These are phyloP conservation scores for Nowickia ferox DNA, from an alignment of 2,888 invertebrate species.

Conservation along the genomic window DNA sequence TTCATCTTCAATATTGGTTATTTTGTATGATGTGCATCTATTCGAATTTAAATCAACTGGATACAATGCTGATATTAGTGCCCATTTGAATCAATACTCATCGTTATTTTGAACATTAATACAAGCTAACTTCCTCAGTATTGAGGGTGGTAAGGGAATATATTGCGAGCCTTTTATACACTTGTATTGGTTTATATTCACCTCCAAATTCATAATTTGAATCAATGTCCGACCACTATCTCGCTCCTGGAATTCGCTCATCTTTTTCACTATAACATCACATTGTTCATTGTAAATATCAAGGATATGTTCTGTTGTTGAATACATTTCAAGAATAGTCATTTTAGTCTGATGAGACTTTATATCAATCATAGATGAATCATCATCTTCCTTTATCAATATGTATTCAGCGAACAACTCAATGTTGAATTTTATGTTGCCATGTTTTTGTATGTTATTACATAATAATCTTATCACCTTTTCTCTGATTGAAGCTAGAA, in stretches of 20 bases:
- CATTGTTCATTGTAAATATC: constrained; percentile 1
- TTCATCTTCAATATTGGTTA: no score
- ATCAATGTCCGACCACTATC: not conserved
- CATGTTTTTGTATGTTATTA: not conserved
- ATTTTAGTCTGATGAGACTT: not conserved
- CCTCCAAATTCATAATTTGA: not conserved
- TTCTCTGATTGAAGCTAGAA: not conserved
- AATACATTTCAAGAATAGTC: not conserved
- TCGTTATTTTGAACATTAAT: no score
- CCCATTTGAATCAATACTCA: no score
- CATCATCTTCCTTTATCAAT: constrained; percentile 7
- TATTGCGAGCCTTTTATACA: not conserved
- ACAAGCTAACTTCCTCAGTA: no score
- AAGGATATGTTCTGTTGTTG: not conserved
- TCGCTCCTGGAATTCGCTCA: not conserved
- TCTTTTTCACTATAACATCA: not conserved
- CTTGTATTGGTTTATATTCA: not conserved
- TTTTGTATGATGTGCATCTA: no score
- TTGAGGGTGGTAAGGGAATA: not conserved
- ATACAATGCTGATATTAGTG: no score
- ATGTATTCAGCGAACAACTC: not conserved
- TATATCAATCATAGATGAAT: not conserved
- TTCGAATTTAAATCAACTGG: no score
- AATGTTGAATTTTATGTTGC: not conserved
- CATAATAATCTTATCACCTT: not conserved